Evolutionary conservation across 2,113 vertebrate genomes (phyloP).

Genomic region (Protomyctophum bolini): DNA sequence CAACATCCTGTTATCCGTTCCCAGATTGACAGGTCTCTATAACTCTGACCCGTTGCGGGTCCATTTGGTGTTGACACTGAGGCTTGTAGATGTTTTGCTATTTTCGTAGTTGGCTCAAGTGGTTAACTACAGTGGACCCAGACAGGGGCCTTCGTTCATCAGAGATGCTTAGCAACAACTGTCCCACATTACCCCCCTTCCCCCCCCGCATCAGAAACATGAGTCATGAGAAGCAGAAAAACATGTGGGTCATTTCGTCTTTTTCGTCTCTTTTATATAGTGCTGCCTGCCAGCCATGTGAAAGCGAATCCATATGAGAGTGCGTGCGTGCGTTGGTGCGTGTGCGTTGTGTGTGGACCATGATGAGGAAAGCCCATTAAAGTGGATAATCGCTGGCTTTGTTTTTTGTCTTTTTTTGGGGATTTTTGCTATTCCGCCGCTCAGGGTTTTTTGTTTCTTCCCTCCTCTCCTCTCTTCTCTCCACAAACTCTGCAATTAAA

Average conservation of each 20-base stretch:
- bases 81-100: too few relatives aligned
- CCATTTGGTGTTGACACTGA: too few relatives aligned
- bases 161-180: slow-evolving; percentile 39
- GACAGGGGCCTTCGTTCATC: slow-evolving; percentile 33
- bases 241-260: slow-evolving; percentile 46
- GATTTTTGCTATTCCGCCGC: slow-evolving; percentile 27
- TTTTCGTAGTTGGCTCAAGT: too few relatives aligned
- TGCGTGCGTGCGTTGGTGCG: too few relatives aligned
- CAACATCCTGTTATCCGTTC: too few relatives aligned
- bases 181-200: slow-evolving; percentile 31
- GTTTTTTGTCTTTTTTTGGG: slow-evolving; percentile 15
- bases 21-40: too few relatives aligned
- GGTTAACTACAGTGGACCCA: slow-evolving; percentile 24
- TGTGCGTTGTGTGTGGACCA: slow-evolving; percentile 20
- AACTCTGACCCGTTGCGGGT: too few relatives aligned
- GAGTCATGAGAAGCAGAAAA: slow-evolving; percentile 59
- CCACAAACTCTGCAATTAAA: slow-evolving; percentile 21
- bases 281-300: too few relatives aligned
- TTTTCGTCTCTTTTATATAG: slow-evolving; percentile 46
- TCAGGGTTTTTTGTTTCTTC: not conserved
- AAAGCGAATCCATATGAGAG: too few relatives aligned
- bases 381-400: slow-evolving; percentile 38
- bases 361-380: slow-evolving; percentile 50
- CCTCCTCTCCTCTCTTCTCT: not conserved
- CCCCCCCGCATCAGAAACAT: slow-evolving; percentile 40